Evolutionary conservation across 2,888 invertebrate species (phyloP).

Genomic region (Tenthredo scrophulariae): DNA sequence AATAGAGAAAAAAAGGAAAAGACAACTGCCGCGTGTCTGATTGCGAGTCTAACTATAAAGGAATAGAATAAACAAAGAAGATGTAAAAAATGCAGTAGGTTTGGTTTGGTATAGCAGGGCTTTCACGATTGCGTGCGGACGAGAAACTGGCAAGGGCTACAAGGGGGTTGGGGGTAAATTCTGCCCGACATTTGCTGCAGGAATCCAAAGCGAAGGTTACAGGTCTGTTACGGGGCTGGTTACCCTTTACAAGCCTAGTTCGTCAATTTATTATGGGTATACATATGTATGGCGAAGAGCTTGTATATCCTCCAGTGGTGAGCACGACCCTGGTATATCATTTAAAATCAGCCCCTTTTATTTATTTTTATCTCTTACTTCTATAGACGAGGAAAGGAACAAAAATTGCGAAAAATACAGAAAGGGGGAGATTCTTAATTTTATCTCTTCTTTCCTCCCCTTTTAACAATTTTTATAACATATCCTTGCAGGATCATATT

Average conservation of each 20-base stretch:
- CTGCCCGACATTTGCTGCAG: background rate
- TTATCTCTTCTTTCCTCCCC: too few species aligned
- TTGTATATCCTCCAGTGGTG: background rate
- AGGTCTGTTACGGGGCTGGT: conserved; percentile 23
- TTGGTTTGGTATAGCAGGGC: background rate
- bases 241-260: conserved; percentile 35
- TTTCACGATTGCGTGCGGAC: conserved; percentile 29
- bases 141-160: background rate
- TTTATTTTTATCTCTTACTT: too few species aligned
- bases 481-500: background rate
- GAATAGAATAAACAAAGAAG: conserved; percentile 25
- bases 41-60: background rate
- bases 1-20: background rate
- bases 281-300: background rate
- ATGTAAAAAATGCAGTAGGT: conserved; percentile 20
- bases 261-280: conserved; percentile 19
- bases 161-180: background rate
- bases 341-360: background rate
- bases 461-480: background rate
- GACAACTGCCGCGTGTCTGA: conserved; percentile 6
- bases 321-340: background rate
- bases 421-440: too few species aligned
- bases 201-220: conserved; percentile 27
- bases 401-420: too few species aligned
- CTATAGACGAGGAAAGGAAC: too few species aligned